Evolutionary conservation across 2,888 invertebrate genomes (phyloP).

Genomic region (Rotaria magnacalcarata): DNA sequence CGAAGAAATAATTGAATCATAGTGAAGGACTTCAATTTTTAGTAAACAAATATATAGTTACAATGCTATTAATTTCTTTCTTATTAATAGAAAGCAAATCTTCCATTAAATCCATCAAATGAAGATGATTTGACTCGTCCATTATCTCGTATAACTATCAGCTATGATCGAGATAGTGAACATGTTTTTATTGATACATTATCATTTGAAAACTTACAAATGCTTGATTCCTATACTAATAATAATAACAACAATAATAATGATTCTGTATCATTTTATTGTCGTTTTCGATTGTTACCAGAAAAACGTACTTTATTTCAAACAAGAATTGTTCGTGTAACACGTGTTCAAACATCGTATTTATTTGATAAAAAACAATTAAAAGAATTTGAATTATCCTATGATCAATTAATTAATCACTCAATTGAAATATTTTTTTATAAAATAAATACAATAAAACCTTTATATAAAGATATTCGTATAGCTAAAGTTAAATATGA

Average conservation of each 20-base stretch:
- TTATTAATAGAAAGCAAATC: neutral
- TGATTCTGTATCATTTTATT: conserved; percentile 14
- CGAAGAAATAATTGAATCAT: too few relatives aligned
- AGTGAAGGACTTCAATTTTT: too few relatives aligned
- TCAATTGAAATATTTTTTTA: conserved; percentile 26
- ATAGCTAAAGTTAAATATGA: neutral
- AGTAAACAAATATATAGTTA: too few relatives aligned
- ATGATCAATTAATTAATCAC: conserved; percentile 10
- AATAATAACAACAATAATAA: conserved; percentile 1
- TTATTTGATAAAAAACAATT: conserved; percentile 12
- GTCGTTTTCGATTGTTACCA: conserved; percentile 29
- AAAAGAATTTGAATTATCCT: conserved; percentile 4
- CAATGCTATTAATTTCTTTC: neutral
- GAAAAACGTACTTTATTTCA: conserved; percentile 27
- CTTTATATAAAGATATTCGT: conserved; percentile 17
- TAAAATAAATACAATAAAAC: neutral
- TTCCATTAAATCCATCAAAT: neutral
- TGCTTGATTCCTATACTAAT: neutral
- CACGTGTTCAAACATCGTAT: neutral
- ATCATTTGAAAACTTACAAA: neutral
- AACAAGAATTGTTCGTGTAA: conserved; percentile 26
- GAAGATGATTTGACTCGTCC: neutral
- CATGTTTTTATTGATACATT: conserved; percentile 11
- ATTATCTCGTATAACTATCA: neutral
- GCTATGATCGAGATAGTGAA: conserved; percentile 19